These are phyloP conservation scores for Pogoniulus pusillus DNA, from an alignment of 2,797 vertebrate genomes.

Conservation along the genomic window DNA sequence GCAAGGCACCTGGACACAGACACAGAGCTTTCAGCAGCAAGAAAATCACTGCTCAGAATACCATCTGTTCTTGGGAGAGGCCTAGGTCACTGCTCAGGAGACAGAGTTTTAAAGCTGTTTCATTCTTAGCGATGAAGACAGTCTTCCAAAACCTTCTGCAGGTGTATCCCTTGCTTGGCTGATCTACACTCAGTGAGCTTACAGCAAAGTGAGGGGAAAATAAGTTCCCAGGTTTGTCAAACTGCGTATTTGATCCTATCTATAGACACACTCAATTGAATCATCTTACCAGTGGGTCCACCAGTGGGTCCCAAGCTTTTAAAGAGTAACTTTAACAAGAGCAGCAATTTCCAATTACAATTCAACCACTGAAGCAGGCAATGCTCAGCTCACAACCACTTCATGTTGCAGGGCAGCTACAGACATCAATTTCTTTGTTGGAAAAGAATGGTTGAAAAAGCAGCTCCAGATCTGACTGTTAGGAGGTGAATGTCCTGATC, in stretches of 20 bases:
- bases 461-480: not conserved
- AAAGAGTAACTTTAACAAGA: not conserved
- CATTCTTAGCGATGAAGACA: not conserved
- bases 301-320: not conserved
- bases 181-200: not conserved
- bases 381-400: not conserved
- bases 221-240: not conserved
- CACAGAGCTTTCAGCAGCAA: not conserved
- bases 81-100: not conserved
- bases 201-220: not conserved
- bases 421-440: not conserved
- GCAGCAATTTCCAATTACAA: not conserved
- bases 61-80: not conserved
- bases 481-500: not conserved
- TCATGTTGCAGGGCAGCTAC: not conserved
- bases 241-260: not conserved
- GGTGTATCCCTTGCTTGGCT: not conserved
- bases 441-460: not conserved
- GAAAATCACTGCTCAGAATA: not conserved
- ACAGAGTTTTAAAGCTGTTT: not conserved
- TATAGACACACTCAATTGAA: not conserved
- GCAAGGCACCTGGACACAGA: not conserved
- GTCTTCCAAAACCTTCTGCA: not conserved
- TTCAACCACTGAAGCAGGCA: not conserved
- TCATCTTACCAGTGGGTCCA: not conserved